Percentiles rank a stretch among this genome's conserved stretches.
phyloP scores from a whole-genome alignment of 2,113 vertebrate genomes.

The Asarcornis scutulata region DNA sequence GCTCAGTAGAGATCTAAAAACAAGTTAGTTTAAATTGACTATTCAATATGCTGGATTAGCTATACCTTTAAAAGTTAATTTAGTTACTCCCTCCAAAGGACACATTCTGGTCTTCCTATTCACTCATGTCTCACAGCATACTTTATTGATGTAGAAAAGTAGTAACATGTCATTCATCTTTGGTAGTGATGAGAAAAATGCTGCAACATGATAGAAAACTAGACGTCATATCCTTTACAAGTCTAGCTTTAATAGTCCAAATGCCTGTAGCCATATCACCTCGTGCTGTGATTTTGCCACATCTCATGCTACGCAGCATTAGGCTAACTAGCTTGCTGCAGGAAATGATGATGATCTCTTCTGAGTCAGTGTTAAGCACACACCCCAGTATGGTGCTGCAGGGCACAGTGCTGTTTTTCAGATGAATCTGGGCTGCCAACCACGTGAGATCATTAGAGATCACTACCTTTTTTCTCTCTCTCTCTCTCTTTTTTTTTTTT shows the following conservation, averaged over 20 bases:
- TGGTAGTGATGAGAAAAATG: not conserved
- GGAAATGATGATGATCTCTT: slow-evolving; percentile 41
- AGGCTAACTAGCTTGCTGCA: not conserved
- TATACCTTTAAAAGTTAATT: not conserved
- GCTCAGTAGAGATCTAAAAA: not conserved
- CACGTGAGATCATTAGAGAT: slow-evolving; percentile 15
- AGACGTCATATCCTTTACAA: not conserved
- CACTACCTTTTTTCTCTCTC: not conserved
- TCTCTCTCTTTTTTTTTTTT: not conserved
- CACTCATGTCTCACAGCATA: not conserved
- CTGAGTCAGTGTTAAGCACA: slow-evolving; percentile 26
- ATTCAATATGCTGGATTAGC: not conserved
- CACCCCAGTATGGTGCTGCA: slow-evolving; percentile 8
- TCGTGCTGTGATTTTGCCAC: rapidly evolving
- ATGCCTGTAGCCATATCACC: not conserved
- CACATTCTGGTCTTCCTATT: not conserved
- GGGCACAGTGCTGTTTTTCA: slow-evolving; percentile 9
- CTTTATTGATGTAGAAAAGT: not conserved
- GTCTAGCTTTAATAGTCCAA: not conserved
- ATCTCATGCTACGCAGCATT: not conserved
- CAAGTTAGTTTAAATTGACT: not conserved
- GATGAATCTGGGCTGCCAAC: slow-evolving; percentile 14
- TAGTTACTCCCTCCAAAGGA: not conserved
- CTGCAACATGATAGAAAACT: not conserved
- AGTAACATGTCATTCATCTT: not conserved